Conservation (phyloP, 2,888 invertebrate genomes). For the Malthinus flaveolus region DNA sequence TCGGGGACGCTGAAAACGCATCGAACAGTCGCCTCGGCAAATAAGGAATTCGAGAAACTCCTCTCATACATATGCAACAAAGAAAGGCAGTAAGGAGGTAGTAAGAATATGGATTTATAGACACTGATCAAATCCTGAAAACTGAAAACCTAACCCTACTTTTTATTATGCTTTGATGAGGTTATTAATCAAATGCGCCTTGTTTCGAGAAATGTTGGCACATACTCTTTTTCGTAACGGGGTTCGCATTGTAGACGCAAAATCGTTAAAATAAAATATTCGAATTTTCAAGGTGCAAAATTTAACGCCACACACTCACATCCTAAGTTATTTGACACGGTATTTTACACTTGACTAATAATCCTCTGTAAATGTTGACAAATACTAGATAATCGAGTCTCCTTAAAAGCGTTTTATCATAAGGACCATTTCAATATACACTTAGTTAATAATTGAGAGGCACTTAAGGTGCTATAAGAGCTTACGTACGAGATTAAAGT, state of each 20-base stretch:
- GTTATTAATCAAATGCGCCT: too few relatives aligned
- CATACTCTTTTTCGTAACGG: too few relatives aligned
- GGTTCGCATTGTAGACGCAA: too few relatives aligned
- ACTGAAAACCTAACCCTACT: too few relatives aligned
- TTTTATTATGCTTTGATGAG: too few relatives aligned
- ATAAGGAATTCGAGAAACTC: too few relatives aligned
- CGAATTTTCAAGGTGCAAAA: not conserved
- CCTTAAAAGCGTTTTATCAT: constrained; percentile 25
- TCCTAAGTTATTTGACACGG: constrained; percentile 13
- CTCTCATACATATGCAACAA: too few relatives aligned
- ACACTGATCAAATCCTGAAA: too few relatives aligned
- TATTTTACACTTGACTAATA: constrained; percentile 41
- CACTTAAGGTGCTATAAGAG: constrained; percentile 53
- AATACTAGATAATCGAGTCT: constrained; percentile 34
- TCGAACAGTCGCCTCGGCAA: too few relatives aligned
- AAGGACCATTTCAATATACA: constrained; percentile 34
- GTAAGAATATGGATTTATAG: too few relatives aligned
- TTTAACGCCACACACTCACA: constrained; percentile 2
- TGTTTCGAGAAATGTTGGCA: not conserved
- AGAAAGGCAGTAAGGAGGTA: too few relatives aligned
- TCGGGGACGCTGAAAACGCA: too few relatives aligned
- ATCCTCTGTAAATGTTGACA: constrained; percentile 48
- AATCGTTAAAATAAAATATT: not conserved
- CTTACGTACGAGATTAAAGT: constrained; percentile 48
- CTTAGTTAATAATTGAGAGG: constrained; percentile 49